Base-by-base conservation (phyloP, 2,888 invertebrate species). In the Scaptomyza caliginosa region DNA sequence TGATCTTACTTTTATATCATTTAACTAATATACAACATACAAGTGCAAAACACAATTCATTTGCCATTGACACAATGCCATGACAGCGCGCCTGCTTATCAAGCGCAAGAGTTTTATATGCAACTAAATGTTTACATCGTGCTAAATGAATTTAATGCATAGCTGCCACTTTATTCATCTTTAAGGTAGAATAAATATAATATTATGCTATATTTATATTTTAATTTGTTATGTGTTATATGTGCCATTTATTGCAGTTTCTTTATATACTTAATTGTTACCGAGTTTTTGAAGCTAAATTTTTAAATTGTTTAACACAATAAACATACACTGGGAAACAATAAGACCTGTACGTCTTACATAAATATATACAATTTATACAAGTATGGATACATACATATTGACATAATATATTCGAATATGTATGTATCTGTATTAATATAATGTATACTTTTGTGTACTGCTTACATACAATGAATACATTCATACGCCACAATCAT, bases 141-240 rank as follows among this genome's bases (percentile, higher is more conserved):
- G 55, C 48, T 56, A 74, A 51, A 50, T 57, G 51, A 73, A 51
- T 56, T 43, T 42, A 32, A 48, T 62, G 62, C 60, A 45, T 67
- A 46, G 60, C 69, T 55, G 69, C 51, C 40, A 30, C 56, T 46
- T 45, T 54, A 70, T 34, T 70, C 58, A 75, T 55, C 24, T 21
- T 43, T 39, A 50, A 62, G 67, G 67, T 77, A 72, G 67, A 72
- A 55, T 58, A 51, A 72, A 46, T 43, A 54, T 64, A 64, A 43
- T 69, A 38, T 74, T 55, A 49, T 24, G 49, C 13, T n/a, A 24
- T 38, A 38, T 36, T 56, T 38, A 39, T 62, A 38, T 38, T 38
- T 45, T 45, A 17, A 43, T 28, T 23, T 63, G 46, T 59, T 45
- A 59, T 55, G 45, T 69, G 50, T 69, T 67, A 55, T 36, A 48